These are phyloP conservation scores for Drosophila colorata DNA, from an alignment of 2,888 invertebrate species.

Conservation along the genomic window DNA sequence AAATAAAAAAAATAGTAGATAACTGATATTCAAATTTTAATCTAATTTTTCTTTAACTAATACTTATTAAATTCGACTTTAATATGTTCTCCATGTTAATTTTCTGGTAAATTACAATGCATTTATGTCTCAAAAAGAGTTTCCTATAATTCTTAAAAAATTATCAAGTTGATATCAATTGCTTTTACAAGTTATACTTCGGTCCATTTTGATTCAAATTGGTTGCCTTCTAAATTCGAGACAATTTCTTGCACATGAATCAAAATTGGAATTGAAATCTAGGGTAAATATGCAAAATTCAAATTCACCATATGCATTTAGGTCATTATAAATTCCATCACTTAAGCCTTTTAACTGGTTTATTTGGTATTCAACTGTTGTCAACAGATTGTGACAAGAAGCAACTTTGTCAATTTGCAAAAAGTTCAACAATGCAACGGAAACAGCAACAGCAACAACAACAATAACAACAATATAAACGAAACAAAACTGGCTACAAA, in stretches of 20 bases:
- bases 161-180: too few relatives aligned
- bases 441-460: slow-evolving; percentile 13
- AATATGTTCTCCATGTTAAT: neutral
- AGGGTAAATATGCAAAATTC: neutral
- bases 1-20: too few relatives aligned
- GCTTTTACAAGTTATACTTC: neutral
- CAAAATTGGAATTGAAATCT: neutral
- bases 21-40: too few relatives aligned
- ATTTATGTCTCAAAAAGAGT: too few relatives aligned
- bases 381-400: slow-evolving; percentile 35
- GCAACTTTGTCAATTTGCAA: slow-evolving; percentile 54
- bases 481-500: slow-evolving; percentile 32
- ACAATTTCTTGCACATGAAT: neutral
- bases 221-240: neutral
- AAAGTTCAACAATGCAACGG: slow-evolving; percentile 25
- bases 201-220: neutral
- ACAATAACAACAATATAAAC: slow-evolving; percentile 9
- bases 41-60: too few relatives aligned
- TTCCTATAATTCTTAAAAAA: too few relatives aligned
- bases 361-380: slow-evolving; percentile 46
- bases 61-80: too few relatives aligned
- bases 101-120: neutral
- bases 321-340: slow-evolving; percentile 9
- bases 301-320: neutral
- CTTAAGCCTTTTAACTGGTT: slow-evolving; percentile 6